Conservation (phyloP, 1,140 invertebrate species). For the Geopemphigus sp. region DNA sequence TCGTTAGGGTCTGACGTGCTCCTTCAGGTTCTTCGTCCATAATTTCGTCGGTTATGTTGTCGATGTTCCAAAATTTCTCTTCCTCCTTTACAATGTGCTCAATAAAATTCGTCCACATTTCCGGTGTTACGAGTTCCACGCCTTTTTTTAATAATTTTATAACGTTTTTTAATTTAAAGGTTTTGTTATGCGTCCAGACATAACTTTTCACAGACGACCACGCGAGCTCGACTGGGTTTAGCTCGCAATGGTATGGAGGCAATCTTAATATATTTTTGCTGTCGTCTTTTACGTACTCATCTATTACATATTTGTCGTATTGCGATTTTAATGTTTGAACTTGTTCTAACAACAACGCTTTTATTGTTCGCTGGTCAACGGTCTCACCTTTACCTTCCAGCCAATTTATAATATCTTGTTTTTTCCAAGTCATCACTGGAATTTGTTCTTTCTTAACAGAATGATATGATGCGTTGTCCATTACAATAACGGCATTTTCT, state of each 20-base stretch:
- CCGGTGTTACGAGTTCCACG: too few species aligned
- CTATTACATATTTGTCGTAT: slow-evolving; percentile 30
- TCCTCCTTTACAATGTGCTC: too few species aligned
- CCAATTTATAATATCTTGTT: slow-evolving; percentile 48
- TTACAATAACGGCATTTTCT: slow-evolving; percentile 4
- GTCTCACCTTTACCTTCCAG: too few species aligned
- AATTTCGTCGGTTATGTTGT: too few species aligned
- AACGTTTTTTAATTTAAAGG: too few species aligned
- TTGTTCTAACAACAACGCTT: slow-evolving; percentile 9
- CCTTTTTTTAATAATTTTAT: too few species aligned
- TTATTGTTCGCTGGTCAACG: background rate
- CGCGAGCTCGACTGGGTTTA: slow-evolving; percentile 45
- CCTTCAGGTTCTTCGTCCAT: too few species aligned
- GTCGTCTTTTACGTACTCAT: slow-evolving; percentile 23
- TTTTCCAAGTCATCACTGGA: slow-evolving; percentile 26
- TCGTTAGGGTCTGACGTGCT: too few species aligned
- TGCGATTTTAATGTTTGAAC: slow-evolving; percentile 7
- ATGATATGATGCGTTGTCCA: too few species aligned
- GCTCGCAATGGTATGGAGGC: slow-evolving; percentile 42
- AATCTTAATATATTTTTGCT: slow-evolving; percentile 48
- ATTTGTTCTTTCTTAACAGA: background rate
- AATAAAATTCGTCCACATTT: too few species aligned
- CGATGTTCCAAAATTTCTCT: too few species aligned
- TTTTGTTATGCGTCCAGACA: background rate
- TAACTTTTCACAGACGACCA: background rate